Evolutionary conservation across 2,888 invertebrate species (phyloP), one percentile per base, ranked within the genome.

Genomic region (Sphinx pinastri): DNA sequence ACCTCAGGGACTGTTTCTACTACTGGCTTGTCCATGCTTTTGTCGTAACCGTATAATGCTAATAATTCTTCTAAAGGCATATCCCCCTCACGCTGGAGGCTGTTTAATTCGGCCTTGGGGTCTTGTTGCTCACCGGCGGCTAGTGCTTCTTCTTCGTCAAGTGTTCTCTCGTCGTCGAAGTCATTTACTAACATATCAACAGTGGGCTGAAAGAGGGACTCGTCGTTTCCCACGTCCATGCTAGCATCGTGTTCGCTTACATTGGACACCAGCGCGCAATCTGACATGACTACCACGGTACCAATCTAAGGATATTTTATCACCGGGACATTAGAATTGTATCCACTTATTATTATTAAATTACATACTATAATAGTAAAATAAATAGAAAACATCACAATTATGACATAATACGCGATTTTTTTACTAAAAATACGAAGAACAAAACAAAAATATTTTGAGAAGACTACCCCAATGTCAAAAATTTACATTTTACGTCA

Each of bases 131-230:
- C 98, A 75, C 97, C 96, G 80, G 97, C 97, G 78, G 98, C 98
- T 87, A 99, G 92, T 68, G 98, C 98, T 95, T 99, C 99, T 95
- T 99, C 99, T 94, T 99, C 99, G 88, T 99, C 99, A 87, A 99
- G 89, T 74, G 99, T 99, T 88, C 98, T 96, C 88, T 99, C 99
- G 94, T 99, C 99, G 91, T 99, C 99, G 93, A 98, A 99, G 92
- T 99, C 99, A 95, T 99, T 98, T 75, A 99, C 97, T 95, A 99
- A 97, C 98, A 99, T 98, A 91, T 99, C 99, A 87, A 98, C 96
- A 76, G 98, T 96, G 75, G 99, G 98, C 91, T 98, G 98, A 95
- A 99, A 98, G 83, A 97, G 94, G 80, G 94, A 91, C 87, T 94
- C 94, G 81, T 94, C 94, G 89, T 90, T 92, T 82, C 93, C 94